Evolutionary conservation across 1,140 invertebrate species (phyloP).

Genomic region (Pentalonia nigronervosa): DNA sequence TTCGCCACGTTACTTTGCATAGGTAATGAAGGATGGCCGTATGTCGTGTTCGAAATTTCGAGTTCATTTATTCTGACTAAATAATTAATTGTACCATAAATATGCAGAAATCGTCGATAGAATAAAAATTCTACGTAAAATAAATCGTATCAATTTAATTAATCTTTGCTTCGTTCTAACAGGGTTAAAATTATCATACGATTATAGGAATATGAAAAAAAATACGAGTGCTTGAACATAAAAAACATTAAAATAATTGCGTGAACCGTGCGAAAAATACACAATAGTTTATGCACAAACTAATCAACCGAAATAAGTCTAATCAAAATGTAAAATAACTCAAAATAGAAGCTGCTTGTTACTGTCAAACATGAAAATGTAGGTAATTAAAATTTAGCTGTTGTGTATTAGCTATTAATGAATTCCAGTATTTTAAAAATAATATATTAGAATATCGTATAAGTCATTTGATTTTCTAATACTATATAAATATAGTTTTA

Average conservation of each 20-base stretch:
- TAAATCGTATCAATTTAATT: background rate
- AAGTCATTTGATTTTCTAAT: slow-evolving; percentile 1
- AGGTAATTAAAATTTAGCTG: background rate
- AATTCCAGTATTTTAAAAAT: background rate
- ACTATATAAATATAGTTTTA: slow-evolving; percentile 30
- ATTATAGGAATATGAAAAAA: background rate
- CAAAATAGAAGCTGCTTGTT: background rate
- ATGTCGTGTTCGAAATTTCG: background rate
- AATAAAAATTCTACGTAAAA: background rate
- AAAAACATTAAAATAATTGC: too few species aligned
- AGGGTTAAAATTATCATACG: background rate
- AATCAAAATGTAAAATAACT: background rate
- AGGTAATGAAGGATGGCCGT: background rate
- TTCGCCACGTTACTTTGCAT: background rate
- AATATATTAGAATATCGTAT: background rate
- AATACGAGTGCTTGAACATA: background rate
- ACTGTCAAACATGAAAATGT: background rate
- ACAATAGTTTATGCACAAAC: background rate
- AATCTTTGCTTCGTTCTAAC: background rate
- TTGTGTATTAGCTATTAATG: background rate
- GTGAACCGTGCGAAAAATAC: background rate
- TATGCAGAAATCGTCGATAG: background rate
- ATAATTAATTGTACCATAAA: background rate
- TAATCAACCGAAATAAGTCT: too few species aligned
- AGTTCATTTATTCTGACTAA: background rate